phyloP scores from a whole-genome alignment of 2,888 invertebrate genomes.

The Habroteleia sp. region DNA sequence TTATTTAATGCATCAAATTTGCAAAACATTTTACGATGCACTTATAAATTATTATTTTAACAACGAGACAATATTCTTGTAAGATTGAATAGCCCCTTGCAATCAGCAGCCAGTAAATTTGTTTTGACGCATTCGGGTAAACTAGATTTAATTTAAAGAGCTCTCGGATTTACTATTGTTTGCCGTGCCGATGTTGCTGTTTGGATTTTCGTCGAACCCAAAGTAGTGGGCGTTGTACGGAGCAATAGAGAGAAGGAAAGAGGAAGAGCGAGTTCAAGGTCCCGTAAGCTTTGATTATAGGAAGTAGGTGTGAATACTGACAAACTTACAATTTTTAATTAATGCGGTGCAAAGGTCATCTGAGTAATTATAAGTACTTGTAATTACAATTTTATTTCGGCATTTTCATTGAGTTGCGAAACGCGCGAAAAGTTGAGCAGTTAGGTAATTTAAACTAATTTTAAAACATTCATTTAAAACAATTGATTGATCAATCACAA shows the following conservation, averaged over 20 bases:
- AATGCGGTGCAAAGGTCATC: slow-evolving; percentile 17
- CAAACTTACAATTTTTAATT: slow-evolving; percentile 39
- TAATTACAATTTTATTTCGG: neutral
- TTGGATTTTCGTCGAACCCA: slow-evolving; percentile 8
- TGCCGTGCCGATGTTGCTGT: slow-evolving; percentile 2
- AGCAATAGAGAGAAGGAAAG: neutral
- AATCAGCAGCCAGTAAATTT: slow-evolving; percentile 17
- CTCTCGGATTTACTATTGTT: slow-evolving; percentile 8
- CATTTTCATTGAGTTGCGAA: neutral
- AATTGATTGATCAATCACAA: too few species aligned
- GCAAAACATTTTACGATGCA: too few species aligned
- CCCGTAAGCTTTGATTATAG: slow-evolving; percentile 32
- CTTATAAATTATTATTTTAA: too few species aligned
- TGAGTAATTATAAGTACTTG: slow-evolving; percentile 8
- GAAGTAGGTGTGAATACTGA: slow-evolving; percentile 24
- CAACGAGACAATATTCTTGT: too few species aligned
- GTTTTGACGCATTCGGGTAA: slow-evolving; percentile 8
- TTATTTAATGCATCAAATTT: too few species aligned
- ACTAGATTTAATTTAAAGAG: slow-evolving; percentile 15
- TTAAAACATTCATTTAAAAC: too few species aligned
- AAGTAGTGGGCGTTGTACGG: slow-evolving; percentile 19
- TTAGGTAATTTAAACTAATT: too few species aligned
- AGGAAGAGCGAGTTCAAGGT: slow-evolving; percentile 29
- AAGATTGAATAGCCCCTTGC: neutral
- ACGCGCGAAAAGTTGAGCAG: neutral